Conservation (phyloP, 2,888 invertebrate species). For the Lithophane leautieri region DNA sequence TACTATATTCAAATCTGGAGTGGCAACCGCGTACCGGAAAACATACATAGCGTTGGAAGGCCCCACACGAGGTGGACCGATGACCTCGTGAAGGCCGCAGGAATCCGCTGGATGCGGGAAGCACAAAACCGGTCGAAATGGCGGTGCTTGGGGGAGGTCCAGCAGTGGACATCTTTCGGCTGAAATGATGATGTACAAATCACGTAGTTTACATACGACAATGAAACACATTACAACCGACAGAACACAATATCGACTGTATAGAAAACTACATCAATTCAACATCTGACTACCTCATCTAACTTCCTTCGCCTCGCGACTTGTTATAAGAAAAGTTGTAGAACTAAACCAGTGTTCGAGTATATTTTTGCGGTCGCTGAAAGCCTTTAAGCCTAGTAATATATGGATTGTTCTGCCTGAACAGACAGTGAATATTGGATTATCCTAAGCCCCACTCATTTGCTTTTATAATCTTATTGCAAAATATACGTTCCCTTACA, state of each 20-base stretch:
- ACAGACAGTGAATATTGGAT: constrained; percentile 4
- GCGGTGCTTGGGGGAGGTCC: no score
- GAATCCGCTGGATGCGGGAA: no score
- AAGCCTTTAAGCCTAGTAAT: constrained; percentile 17
- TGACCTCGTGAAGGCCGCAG: no score
- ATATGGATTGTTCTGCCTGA: not conserved
- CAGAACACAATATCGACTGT: not conserved
- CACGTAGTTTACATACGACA: not conserved
- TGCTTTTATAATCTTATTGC: not conserved
- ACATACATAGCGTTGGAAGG: no score
- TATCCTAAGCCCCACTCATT: constrained; percentile 9
- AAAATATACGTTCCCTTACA: not conserved
- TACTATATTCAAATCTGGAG: not conserved
- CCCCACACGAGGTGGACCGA: no score
- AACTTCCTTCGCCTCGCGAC: constrained; percentile 20
- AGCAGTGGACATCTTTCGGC: no score
- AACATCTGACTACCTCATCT: constrained; percentile 36
- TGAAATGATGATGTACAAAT: not conserved
- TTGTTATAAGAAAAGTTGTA: constrained; percentile 25
- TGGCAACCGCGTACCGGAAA: no score
- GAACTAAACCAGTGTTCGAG: constrained; percentile 18
- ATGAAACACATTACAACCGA: not conserved
- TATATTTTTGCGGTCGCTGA: constrained; percentile 4
- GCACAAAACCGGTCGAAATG: no score
- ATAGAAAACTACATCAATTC: constrained; percentile 29